phyloP scores from a whole-genome alignment of 2,113 vertebrate genomes.

The Megaceryle torquata region DNA sequence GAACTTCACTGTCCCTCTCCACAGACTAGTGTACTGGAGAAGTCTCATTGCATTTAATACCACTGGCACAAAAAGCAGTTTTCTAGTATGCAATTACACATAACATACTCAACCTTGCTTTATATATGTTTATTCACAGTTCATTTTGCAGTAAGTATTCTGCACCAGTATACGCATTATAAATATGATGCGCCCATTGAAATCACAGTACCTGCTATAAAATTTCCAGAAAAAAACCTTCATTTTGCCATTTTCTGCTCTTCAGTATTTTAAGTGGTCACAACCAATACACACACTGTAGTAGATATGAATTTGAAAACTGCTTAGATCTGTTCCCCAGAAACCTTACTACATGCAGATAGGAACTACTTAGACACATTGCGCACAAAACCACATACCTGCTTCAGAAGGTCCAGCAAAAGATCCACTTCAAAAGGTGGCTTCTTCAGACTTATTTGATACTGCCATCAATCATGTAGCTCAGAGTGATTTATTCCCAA shows the following conservation, averaged over 20 bases:
- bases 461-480: neutral
- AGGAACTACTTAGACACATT: neutral
- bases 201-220: neutral
- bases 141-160: neutral
- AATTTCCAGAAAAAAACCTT: neutral
- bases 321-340: neutral
- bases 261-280: neutral
- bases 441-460: neutral
- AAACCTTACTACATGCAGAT: neutral
- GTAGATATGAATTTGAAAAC: neutral
- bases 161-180: neutral
- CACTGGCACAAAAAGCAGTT: neutral
- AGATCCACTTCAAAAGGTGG: neutral
- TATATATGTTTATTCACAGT: neutral
- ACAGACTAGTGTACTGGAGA: neutral
- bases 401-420: neutral
- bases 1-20: neutral
- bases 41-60: neutral
- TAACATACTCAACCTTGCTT: neutral
- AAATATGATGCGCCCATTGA: neutral
- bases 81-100: neutral
- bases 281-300: accelerated
- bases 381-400: conserved; percentile 20
- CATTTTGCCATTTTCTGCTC: neutral
- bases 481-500: neutral